These are phyloP conservation scores for Thomomys bottae DNA, from an alignment of 2,113 vertebrate species.

Conservation along the genomic window DNA sequence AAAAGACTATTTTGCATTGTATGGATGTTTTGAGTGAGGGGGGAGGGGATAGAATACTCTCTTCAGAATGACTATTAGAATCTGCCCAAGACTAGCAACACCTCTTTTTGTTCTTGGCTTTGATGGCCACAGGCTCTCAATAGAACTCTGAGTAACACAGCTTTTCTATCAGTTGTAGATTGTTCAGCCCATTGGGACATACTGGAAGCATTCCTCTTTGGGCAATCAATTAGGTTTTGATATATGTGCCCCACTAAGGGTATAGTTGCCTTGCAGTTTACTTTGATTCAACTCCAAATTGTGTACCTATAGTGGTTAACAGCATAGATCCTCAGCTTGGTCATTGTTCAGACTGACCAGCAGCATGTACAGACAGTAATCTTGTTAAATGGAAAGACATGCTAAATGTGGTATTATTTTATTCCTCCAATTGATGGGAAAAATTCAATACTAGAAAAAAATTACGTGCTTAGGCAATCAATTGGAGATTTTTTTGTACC, in stretches of 20 bases:
- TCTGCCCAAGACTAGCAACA: not conserved
- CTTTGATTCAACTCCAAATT: not conserved
- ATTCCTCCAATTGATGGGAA: not conserved
- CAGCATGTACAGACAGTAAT: not conserved
- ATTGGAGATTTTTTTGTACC: not conserved
- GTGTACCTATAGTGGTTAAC: not conserved
- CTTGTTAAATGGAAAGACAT: conserved; percentile 18
- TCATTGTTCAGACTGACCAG: not conserved
- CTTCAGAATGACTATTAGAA: not conserved
- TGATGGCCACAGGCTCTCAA: not conserved
- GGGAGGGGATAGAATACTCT: not conserved
- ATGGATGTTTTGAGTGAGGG: not conserved
- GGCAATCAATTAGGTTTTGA: not conserved
- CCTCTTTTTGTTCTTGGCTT: not conserved
- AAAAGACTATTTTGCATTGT: not conserved
- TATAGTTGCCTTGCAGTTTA: not conserved
- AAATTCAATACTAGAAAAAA: not conserved
- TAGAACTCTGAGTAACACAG: not conserved
- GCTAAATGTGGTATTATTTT: not conserved
- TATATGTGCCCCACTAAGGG: not conserved
- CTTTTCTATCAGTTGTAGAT: not conserved
- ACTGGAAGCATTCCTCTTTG: not conserved
- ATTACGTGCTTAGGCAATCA: not conserved
- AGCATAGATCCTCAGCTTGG: not conserved
- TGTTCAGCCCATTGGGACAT: not conserved